Conservation (phyloP, 1,140 invertebrate species). For the Copidosoma floridanum region DNA sequence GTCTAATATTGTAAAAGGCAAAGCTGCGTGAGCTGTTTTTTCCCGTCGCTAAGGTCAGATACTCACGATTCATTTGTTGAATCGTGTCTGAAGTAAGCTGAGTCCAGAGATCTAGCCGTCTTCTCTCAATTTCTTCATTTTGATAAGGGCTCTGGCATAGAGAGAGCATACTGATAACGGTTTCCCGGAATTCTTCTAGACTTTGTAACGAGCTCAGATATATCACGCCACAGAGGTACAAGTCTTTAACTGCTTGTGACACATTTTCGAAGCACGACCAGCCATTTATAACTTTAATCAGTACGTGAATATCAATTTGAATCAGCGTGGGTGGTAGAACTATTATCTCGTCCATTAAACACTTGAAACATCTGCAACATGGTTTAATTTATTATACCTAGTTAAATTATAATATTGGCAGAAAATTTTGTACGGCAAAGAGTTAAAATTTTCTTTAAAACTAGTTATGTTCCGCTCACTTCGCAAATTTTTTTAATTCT, state of each 20-base stretch:
- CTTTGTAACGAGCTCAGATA: conserved; percentile 16
- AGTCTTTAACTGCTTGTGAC: conserved; percentile 20
- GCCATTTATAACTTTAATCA: conserved; percentile 17
- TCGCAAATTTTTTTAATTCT: no score
- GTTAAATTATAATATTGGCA: no score
- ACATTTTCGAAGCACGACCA: conserved; percentile 22
- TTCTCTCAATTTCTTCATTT: conserved; percentile 10
- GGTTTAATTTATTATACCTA: no score
- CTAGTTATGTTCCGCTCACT: no score
- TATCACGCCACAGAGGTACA: conserved; percentile 22
- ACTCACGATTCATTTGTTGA: conserved; percentile 19
- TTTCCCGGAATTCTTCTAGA: conserved; percentile 10
- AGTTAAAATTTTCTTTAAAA: no score
- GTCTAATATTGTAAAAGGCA: conserved; percentile 3
- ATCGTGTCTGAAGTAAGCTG: conserved; percentile 13
- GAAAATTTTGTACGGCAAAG: no score
- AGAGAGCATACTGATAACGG: conserved; percentile 8
- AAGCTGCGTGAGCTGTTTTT: conserved; percentile 9
- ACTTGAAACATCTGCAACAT: conserved; percentile 19
- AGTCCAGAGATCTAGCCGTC: not conserved
- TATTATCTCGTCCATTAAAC: conserved; percentile 2
- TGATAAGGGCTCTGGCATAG: conserved; percentile 20
- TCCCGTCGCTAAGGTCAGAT: conserved; percentile 7
- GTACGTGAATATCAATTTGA: conserved; percentile 10
- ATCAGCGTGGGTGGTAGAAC: conserved; percentile 18